Evolutionary conservation across 2,888 invertebrate species (phyloP), one percentile per base, ranked within the genome.

Genomic region (Drosophila monieri): DNA sequence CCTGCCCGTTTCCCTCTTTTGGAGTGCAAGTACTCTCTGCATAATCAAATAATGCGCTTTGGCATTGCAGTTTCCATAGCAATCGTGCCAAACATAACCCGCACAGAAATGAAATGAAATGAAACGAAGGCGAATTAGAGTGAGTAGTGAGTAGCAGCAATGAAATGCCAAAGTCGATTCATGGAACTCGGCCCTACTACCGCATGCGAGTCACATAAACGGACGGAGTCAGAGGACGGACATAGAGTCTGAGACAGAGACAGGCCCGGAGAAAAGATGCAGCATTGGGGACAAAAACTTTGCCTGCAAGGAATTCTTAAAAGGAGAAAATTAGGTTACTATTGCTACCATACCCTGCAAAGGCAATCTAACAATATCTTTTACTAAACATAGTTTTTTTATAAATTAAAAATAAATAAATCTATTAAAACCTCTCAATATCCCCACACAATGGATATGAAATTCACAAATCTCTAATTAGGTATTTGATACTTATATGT

Each of bases 161-260:
- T 62, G 48, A 75, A 70, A 80, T 67, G 53, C 39, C 62, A 56
- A 47, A 47, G 47, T 53, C 58, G 54, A 54, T 61, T 56, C 66
- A 69, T 46, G 47, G 44, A 57, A 23, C 37, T 30, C 27, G 52
- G 15, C 30, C 10, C 44, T 43, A 30, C 43, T 61, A 35, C 52
- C 47, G 56, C 56, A 77, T 79, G 67, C 80, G 52, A 58, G 66
- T 77, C 74, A 74, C 77, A 74, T 77, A 76, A 53, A 23, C 47
- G 44, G 54, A 55, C 54, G 43, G 14, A 59, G 58, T 15, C 59
- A 60, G 27, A 35, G 37, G 59, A 60, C 46, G 60, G 60, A 60
- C 60, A 18, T 18, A 39, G 9, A 14, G 15, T 27, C 5, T 30
- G 15, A 30, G 60, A 47, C 9, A 3, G 39, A 3, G 27, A 14